Evolutionary conservation across 92 coral and sea anemone species (phyloP).

Genomic region (Actinostola sp.): DNA sequence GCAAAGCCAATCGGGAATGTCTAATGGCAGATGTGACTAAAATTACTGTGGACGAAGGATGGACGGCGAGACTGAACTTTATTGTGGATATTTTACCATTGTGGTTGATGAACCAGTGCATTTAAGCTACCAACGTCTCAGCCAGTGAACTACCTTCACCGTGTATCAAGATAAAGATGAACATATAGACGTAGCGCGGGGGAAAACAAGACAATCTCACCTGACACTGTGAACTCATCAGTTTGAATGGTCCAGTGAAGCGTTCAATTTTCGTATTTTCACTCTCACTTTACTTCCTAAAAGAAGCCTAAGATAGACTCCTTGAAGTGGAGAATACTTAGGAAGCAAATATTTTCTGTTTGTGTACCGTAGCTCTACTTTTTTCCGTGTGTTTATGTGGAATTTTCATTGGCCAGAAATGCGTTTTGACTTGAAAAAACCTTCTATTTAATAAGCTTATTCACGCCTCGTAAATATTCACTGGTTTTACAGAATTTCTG

Average conservation of each 20-base stretch:
- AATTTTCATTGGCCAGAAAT: not conserved
- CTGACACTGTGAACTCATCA: slow-evolving; percentile 16
- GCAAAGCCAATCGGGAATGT: slow-evolving; percentile 30
- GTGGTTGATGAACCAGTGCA: slow-evolving; percentile 33
- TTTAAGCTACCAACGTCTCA: slow-evolving; percentile 19
- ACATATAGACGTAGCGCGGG: slow-evolving; percentile 5
- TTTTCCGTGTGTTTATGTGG: no score
- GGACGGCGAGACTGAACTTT: not conserved
- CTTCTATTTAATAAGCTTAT: not conserved
- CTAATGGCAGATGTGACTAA: slow-evolving; percentile 40
- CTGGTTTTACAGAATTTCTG: slow-evolving; percentile 18
- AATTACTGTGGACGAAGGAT: slow-evolving; percentile 1
- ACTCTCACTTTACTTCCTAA: not conserved
- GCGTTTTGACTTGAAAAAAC: not conserved
- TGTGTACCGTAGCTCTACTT: no score
- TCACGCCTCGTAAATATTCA: slow-evolving; percentile 29
- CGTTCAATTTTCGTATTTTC: slow-evolving; percentile 17
- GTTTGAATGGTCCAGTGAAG: slow-evolving; percentile 36
- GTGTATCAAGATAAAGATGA: slow-evolving; percentile 25
- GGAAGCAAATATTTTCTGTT: no score
- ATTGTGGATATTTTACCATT: slow-evolving; percentile 9
- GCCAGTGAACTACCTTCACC: slow-evolving; percentile 14
- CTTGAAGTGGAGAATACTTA: no score
- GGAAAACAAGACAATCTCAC: slow-evolving; percentile 7
- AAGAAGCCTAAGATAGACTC: not conserved